Evolutionary conservation across 2,113 vertebrate genomes (phyloP).

Genomic region (Podilymbus podiceps): DNA sequence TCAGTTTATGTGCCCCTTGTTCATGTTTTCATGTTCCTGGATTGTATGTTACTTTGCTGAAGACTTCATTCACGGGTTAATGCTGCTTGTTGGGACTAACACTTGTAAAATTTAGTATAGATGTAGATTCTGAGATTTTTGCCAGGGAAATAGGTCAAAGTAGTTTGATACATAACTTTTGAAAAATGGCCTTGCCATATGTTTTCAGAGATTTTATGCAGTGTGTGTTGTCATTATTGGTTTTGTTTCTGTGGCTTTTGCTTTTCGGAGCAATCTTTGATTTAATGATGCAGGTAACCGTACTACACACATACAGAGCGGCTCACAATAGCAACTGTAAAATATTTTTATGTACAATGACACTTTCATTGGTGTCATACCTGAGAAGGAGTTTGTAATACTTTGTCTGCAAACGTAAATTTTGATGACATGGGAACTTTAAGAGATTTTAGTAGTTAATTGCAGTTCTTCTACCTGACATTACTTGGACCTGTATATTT

Average conservation of each 20-base stretch:
- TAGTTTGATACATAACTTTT: background rate
- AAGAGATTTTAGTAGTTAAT: background rate
- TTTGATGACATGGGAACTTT: background rate
- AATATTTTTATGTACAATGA: background rate
- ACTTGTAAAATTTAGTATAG: background rate
- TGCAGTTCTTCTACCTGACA: background rate
- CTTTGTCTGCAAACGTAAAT: background rate
- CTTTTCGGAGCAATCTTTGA: background rate
- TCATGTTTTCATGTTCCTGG: background rate
- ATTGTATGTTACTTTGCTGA: background rate
- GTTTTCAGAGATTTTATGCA: background rate
- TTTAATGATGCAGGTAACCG: background rate
- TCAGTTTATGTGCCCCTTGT: accelerated
- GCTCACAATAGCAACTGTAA: background rate
- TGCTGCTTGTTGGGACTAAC: background rate
- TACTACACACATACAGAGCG: background rate
- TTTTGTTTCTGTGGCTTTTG: background rate
- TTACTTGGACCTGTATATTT: background rate
- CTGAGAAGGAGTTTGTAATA: background rate
- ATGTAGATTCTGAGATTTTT: background rate
- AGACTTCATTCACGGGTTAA: background rate
- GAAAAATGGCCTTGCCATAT: background rate
- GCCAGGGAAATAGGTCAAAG: background rate
- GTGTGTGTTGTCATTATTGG: background rate
- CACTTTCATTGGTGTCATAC: background rate